Percentiles rank a stretch among this genome's conserved stretches.
Conservation (phyloP, 2,888 invertebrate genomes). For the Drosophila barbarae region DNA sequence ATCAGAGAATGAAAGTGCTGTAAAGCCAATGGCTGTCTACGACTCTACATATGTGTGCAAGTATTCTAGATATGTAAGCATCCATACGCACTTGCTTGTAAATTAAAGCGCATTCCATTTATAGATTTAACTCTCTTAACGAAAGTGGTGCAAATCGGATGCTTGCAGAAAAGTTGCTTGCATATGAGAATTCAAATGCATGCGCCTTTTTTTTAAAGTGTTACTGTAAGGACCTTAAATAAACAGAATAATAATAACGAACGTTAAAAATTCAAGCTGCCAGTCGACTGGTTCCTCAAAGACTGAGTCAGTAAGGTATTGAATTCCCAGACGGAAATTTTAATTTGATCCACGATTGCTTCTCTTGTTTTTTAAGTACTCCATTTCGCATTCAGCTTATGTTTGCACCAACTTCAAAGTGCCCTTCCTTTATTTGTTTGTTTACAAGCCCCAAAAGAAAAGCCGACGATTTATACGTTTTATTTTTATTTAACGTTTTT, state of each 20-base stretch:
- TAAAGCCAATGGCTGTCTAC: not conserved
- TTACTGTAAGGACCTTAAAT: not conserved
- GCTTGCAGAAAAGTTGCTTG: not conserved
- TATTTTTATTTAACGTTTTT: constrained; percentile 42
- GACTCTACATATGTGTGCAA: not conserved
- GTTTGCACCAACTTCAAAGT: constrained; percentile 48
- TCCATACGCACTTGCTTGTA: not conserved
- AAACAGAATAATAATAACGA: not conserved
- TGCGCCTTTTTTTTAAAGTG: not conserved
- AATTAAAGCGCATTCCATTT: not conserved
- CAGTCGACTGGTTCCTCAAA: not conserved
- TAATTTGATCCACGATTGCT: constrained; percentile 53
- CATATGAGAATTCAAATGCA: not conserved
- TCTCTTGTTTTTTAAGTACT: constrained; percentile 58
- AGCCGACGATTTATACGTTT: constrained; percentile 50
- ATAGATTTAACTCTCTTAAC: not conserved
- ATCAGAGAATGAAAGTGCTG: not conserved
- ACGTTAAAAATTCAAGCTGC: not conserved
- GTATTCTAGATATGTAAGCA: not conserved
- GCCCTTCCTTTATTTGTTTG: constrained; percentile 61
- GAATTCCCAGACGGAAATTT: constrained; percentile 20
- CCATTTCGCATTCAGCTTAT: constrained; percentile 39
- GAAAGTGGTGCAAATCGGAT: too few relatives aligned
- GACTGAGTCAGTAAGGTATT: constrained; percentile 1
- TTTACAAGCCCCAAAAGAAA: constrained; percentile 23